These are phyloP conservation scores for Himantopus leucocephalus DNA, from an alignment of 2,113 vertebrate genomes.

Conservation along the genomic window DNA sequence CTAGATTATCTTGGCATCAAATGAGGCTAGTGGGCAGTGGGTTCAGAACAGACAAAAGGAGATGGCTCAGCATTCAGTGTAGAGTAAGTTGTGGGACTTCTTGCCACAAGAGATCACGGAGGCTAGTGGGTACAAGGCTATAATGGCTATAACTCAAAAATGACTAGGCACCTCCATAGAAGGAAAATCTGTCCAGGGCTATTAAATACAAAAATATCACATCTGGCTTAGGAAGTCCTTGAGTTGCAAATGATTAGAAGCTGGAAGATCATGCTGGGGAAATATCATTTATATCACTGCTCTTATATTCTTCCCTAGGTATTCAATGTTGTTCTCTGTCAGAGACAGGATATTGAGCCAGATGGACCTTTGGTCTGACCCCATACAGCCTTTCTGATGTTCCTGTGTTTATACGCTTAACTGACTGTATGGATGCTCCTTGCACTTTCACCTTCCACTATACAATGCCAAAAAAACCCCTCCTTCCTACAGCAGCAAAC, in stretches of 20 bases:
- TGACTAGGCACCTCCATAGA: neutral
- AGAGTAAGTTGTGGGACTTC: neutral
- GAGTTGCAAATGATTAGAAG: slow-evolving; percentile 52
- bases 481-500: neutral
- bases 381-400: slow-evolving; percentile 18
- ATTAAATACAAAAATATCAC: slow-evolving; percentile 31
- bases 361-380: slow-evolving; percentile 59
- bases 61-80: neutral
- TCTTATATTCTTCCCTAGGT: slow-evolving; percentile 57
- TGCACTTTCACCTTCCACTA: slow-evolving; percentile 42
- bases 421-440: slow-evolving; percentile 45
- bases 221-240: slow-evolving; percentile 42
- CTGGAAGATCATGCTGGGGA: slow-evolving; percentile 32
- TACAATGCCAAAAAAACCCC: neutral
- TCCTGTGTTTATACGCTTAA: slow-evolving; percentile 58
- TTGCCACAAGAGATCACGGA: neutral
- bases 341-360: slow-evolving; percentile 67
- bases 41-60: neutral
- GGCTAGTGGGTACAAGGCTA: neutral
- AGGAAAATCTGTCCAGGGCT: slow-evolving; percentile 24
- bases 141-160: slow-evolving; percentile 8
- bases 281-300: slow-evolving; percentile 40
- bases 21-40: neutral
- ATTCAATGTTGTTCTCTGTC: slow-evolving; percentile 27
- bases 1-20: neutral